phyloP scores from a whole-genome alignment of 2,797 vertebrate genomes.

The Clarias laeviceps region DNA sequence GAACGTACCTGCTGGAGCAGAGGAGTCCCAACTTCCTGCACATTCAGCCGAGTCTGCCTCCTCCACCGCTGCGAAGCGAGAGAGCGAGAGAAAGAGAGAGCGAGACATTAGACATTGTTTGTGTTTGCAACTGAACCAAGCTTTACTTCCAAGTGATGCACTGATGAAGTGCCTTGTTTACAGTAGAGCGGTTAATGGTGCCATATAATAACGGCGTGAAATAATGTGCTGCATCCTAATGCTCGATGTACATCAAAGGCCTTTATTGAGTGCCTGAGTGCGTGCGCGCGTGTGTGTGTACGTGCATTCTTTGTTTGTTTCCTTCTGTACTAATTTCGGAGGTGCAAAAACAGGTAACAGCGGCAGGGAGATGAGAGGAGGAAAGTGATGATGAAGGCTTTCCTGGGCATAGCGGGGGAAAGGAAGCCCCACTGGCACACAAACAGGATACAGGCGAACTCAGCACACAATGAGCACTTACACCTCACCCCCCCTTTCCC shows the following conservation, averaged over 20 bases:
- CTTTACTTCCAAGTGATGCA: conserved; percentile 9
- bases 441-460: conserved; percentile 75
- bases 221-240: conserved; percentile 25
- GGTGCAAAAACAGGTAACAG: conserved; percentile 63
- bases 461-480: conserved; percentile 73
- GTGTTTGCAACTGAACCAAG: conserved; percentile 16
- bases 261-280: conserved; percentile 32
- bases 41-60: conserved; percentile 92
- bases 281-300: conserved; percentile 27
- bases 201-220: neutral
- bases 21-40: conserved; percentile 88
- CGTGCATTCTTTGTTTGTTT: conserved; percentile 45
- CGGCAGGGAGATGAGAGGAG: conserved; percentile 62
- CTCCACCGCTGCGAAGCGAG: conserved; percentile 83
- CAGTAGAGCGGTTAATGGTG: conserved; percentile 17
- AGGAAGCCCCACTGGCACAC: conserved; percentile 79
- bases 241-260: conserved; percentile 42
- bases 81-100: conserved; percentile 34
- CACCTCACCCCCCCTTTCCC: conserved; percentile 53
- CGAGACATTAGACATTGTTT: conserved; percentile 19
- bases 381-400: conserved; percentile 70
- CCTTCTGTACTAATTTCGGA: conserved; percentile 56
- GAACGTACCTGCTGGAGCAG: conserved; percentile 88
- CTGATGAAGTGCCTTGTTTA: conserved; percentile 28
- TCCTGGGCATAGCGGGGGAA: conserved; percentile 75